phyloP scores from a whole-genome alignment of 64 coral and sea anemone genomes.

The Actinia tenebrosa region DNA sequence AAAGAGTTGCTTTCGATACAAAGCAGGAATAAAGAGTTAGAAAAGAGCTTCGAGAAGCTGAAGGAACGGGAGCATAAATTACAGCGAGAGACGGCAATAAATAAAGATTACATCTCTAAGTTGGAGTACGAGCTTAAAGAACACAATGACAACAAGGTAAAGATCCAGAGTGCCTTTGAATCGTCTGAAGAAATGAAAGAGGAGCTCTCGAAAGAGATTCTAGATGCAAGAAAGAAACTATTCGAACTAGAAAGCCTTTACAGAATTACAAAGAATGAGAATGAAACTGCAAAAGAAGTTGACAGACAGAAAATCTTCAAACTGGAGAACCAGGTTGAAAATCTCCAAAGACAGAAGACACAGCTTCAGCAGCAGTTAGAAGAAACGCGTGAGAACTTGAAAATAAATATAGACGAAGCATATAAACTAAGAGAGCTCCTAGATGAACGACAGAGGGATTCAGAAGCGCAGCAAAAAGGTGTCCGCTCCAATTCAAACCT shows the following conservation, averaged over 20 bases:
- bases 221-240: slow-evolving; percentile 66
- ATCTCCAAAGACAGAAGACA: slow-evolving; percentile 50
- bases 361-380: slow-evolving; percentile 54
- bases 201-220: slow-evolving; percentile 65
- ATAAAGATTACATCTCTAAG: slow-evolving; percentile 40
- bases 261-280: slow-evolving; percentile 47
- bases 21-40: slow-evolving; percentile 60
- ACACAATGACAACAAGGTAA: slow-evolving; percentile 42
- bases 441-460: slow-evolving; percentile 46
- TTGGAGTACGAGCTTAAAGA: slow-evolving; percentile 55
- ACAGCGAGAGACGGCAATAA: slow-evolving; percentile 28
- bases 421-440: slow-evolving; percentile 35
- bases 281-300: slow-evolving; percentile 36
- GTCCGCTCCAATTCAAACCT: slow-evolving; percentile 54
- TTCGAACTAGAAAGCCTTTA: slow-evolving; percentile 58
- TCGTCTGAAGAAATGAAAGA: slow-evolving; percentile 40
- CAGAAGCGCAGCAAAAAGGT: slow-evolving; percentile 28
- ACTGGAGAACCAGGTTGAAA: slow-evolving; percentile 82
- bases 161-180: slow-evolving; percentile 45
- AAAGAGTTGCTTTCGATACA: slow-evolving; percentile 63
- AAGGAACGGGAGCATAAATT: slow-evolving; percentile 64
- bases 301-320: slow-evolving; percentile 67
- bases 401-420: slow-evolving; percentile 47
- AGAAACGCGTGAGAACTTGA: slow-evolving; percentile 31
- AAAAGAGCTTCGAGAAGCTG: slow-evolving; percentile 43